A percentile compares a stretch with the other conserved stretches of the same genome.
Evolutionary conservation across 2,888 invertebrate species (phyloP).

Genomic region (Tachina fera): DNA sequence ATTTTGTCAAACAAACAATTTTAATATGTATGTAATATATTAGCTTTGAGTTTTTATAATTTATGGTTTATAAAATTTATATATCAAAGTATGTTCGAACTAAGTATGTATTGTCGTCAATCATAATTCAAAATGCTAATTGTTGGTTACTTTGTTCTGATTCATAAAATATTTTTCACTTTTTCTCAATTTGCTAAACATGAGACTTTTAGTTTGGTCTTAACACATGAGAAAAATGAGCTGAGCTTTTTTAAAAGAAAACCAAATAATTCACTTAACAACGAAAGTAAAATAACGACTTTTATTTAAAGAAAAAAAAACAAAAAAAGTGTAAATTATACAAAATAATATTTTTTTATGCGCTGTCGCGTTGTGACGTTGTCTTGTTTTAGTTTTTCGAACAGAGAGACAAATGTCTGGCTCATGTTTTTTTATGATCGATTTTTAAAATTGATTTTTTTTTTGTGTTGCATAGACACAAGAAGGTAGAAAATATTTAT

Average conservation of each 20-base stretch:
- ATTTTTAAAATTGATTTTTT: conserved; percentile 12
- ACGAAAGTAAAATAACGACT: conserved; percentile 61
- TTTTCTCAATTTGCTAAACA: background rate
- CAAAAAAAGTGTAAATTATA: conserved; percentile 49
- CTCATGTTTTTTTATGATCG: conserved; percentile 43
- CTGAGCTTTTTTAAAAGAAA: background rate
- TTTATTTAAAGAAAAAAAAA: conserved; percentile 9
- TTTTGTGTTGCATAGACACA: background rate
- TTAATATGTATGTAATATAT: too few relatives aligned
- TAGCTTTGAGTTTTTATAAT: too few relatives aligned
- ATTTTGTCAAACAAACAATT: too few relatives aligned
- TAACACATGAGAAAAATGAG: too few relatives aligned
- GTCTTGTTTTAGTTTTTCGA: conserved; percentile 17
- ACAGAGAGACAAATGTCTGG: conserved; percentile 17
- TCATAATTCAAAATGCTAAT: conserved; percentile 33
- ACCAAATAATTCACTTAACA: conserved; percentile 33
- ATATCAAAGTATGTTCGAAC: background rate
- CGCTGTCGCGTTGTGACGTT: background rate
- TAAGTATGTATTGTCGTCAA: conserved; percentile 6
- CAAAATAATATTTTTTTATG: conserved; percentile 22
- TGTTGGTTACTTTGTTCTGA: conserved; percentile 17
- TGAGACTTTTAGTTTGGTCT: too few relatives aligned
- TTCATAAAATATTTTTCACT: conserved; percentile 3
- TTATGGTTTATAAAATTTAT: too few relatives aligned
- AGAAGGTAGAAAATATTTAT: conserved; percentile 17